Evolutionary conservation across 1,140 invertebrate species (phyloP), one percentile per base, ranked within the genome.

Genomic region (Dendroctonus valens): DNA sequence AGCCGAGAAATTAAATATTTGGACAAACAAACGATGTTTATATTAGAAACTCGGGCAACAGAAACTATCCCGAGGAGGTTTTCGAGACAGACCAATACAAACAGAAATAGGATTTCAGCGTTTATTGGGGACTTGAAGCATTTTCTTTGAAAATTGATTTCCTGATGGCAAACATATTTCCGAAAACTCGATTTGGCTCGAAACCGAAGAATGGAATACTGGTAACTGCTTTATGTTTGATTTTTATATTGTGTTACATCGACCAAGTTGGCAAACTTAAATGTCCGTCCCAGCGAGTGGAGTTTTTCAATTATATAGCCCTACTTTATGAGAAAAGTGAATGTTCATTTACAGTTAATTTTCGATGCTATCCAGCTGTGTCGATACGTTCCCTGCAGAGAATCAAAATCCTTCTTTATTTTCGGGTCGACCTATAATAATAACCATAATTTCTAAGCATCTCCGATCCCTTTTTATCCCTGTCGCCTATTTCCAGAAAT

Each of bases 401-500:
- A 65, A 65, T 59, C 46, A 59, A 59, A 58, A 51, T 65, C 53
- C 41, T 54, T 52, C 41, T 59, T 59, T 41, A 26, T 55, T 51
- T 46, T 40, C 11, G 37, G 39, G 6, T 49, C 6, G 50, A 12
- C 0, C 39, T 15, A 46, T 48, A 60, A 61, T 49, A 51, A 54
- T 59, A 58, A 61, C 58, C 54, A 67, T 67, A 67, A 67, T 67
- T 67, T 61, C 51, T 67, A 61, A 61, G 65, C 58, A 48, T 60
- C 58, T 54, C 44, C 50, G 55, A 48, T n/a, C 48, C 53, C 55
- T 66, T 66, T 51, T 60, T 66, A 59, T 60, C 55, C 64, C 46
- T 38, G 55, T 39, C 44, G 64, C 49, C 58, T 59, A 60, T 60
- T 60, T 66, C 41, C 64, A 66, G 65, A 67, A 67, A 67, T 67